Evolutionary conservation across 2,113 vertebrate genomes (phyloP).

Genomic region (Leuciscus idus): DNA sequence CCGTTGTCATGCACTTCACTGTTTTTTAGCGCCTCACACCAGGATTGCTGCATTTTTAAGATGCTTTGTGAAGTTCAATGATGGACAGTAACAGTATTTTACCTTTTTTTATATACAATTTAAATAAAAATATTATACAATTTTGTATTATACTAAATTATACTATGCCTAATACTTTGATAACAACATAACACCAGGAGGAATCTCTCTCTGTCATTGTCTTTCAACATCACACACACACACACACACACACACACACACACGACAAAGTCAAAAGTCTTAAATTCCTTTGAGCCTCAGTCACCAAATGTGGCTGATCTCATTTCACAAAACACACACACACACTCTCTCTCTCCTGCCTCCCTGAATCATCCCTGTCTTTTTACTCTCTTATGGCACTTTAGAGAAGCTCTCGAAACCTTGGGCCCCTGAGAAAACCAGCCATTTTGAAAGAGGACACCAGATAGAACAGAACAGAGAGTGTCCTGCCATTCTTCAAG

Average conservation of each 20-base stretch:
- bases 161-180: neutral
- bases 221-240: constrained; percentile 15
- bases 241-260: too few relatives aligned
- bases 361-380: constrained; percentile 41
- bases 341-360: neutral
- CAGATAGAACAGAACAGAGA: constrained; percentile 18
- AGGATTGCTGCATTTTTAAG: neutral
- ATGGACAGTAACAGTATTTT: neutral
- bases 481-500: neutral
- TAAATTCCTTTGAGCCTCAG: constrained; percentile 5
- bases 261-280: constrained; percentile 23
- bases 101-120: neutral
- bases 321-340: constrained; percentile 43
- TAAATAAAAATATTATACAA: neutral
- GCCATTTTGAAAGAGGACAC: constrained; percentile 55
- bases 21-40: neutral
- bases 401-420: constrained; percentile 17
- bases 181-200: neutral
- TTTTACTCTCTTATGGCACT: constrained; percentile 37
- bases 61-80: neutral
- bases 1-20: neutral
- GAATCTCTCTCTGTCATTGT: constrained; percentile 2
- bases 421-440: constrained; percentile 19
- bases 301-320: constrained; percentile 48
- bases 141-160: neutral